Base-by-base conservation (phyloP, 2,888 invertebrate species). In the Dryocosmus kuriphilus region DNA sequence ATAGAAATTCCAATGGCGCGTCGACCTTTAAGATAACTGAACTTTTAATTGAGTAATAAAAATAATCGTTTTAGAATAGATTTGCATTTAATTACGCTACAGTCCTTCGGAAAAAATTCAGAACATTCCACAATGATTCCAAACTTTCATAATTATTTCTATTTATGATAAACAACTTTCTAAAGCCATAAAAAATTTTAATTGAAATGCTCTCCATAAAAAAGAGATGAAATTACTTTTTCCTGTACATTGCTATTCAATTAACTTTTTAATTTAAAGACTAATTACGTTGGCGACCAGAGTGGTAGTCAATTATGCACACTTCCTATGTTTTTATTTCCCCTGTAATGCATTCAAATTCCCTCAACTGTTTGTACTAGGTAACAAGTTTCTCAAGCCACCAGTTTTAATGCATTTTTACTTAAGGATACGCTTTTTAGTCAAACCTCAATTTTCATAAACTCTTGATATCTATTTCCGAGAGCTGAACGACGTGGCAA, bases 21-120 rank as follows among this genome's bases (percentile, higher is more conserved):
- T 38, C 16, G 60, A 76, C 16, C 27, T 76, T 67, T 67, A 76
- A 67, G 22, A 63, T 63, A 75, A 63, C 46, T 62, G 27, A 46
- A 24, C 30, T 74, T 57, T 46, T 71, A 55, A 73, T 51, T 46
- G 1, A 22, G 27, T 6, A 5, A 7, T 32, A 32, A 7, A 7
- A 32, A 7, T 7, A 32, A 32, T 32, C 7, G 2, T 32, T 7
- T 32, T 7, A 7, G 7, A 32, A 32, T n/a, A n/a, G n/a, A n/a
- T n/a, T n/a, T n/a, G n/a, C n/a, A n/a, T n/a, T n/a, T n/a, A n/a
- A n/a, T n/a, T n/a, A n/a, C n/a, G n/a, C n/a, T n/a, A n/a, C n/a
- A n/a, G 7, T 32, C 32, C 6, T 32, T 32, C 5, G 7, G 32
- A 5, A 32, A 32, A 32, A 32, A 7, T 5, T 32, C 7, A 7